These are phyloP conservation scores for Micromussa lordhowensis DNA, from an alignment of 92 coral and sea anemone genomes.

Conservation along the genomic window DNA sequence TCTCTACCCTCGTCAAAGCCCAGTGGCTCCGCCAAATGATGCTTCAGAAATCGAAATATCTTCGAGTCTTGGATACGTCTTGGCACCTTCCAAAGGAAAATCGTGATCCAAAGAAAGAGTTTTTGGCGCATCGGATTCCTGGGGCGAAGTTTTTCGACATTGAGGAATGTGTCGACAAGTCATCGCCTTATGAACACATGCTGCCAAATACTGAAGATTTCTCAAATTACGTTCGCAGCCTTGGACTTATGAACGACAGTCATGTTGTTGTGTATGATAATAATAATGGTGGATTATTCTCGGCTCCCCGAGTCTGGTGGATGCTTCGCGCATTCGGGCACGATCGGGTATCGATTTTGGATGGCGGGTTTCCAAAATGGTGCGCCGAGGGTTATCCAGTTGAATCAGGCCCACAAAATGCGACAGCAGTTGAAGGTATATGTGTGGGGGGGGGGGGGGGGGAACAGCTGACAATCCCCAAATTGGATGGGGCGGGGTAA, in stretches of 20 bases:
- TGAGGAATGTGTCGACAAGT: constrained; percentile 84
- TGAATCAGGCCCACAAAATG: constrained; percentile 70
- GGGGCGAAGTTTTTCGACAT: constrained; percentile 91
- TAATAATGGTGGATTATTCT: constrained; percentile 79
- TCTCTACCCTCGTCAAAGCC: constrained; percentile 65
- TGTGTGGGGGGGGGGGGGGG: too few relatives aligned
- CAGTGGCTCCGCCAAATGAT: constrained; percentile 83
- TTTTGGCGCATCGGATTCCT: constrained; percentile 76
- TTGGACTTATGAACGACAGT: constrained; percentile 88
- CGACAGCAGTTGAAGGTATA: constrained; percentile 48
- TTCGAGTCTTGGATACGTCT: constrained; percentile 87
- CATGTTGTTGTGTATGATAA: constrained; percentile 93
- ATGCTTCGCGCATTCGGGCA: constrained; percentile 94
- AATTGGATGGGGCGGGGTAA: too few relatives aligned
- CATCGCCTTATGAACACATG: constrained; percentile 82
- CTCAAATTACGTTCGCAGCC: constrained; percentile 77
- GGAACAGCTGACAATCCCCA: too few relatives aligned
- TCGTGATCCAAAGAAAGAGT: constrained; percentile 80
- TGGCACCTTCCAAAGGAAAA: constrained; percentile 91
- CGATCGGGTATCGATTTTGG: constrained; percentile 85
- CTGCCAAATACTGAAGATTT: constrained; percentile 81
- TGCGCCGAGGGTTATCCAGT: constrained; percentile 75
- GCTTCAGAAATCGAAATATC: constrained; percentile 61
- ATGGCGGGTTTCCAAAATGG: constrained; percentile 95
- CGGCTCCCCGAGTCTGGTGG: constrained; percentile 99